Base-by-base conservation (phyloP, 2,113 vertebrate species). In the Sardina pilchardus region DNA sequence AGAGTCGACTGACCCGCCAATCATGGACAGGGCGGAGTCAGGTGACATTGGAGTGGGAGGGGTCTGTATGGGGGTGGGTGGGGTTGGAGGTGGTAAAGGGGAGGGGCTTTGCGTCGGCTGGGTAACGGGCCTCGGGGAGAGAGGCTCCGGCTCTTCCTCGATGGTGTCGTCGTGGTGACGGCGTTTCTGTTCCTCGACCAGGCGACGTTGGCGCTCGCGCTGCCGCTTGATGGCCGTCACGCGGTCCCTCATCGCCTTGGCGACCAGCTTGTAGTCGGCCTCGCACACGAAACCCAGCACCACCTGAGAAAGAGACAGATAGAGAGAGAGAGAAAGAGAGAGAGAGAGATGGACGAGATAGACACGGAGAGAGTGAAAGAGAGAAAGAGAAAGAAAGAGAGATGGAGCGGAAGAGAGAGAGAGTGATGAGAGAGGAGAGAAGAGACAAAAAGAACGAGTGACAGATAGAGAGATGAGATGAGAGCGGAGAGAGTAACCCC, bases 191-290 rank as follows among this genome's bases (percentile, higher is more conserved):
- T 92, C 91, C 0, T 96, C 96, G 21, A 92, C 94, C 26, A 92
- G 92, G 0, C 94, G 95, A 42, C 94, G 94, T 84, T 96, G 92
- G 91, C 97, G 97, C 90, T 99, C 97, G 4, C 98, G 92, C 91
- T 98, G 97, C 7, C 98, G 93, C 86, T 98, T 98, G 93, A 99
- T 97, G 93, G 96, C 92, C 0, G 96, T 94, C 83, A 99, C 98
- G 0, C 98, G 91, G 92, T 99, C 97, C 56, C 97, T 94, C 84
- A 99, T 97, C 0, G 98, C 97, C 89, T 98, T 97, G 90, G 97
- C 97, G 88, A 99, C 97, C 43, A 97, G 94, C 89, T 99, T 99
- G 94, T 97, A 99, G 93, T 99, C 98, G 0, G 95, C 97, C 92
- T 99, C 98, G 0, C 96, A 98, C 82, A 99, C 95, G 8, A 99